Conservation (phyloP, 2,113 vertebrate species). For the Chionis minor region DNA sequence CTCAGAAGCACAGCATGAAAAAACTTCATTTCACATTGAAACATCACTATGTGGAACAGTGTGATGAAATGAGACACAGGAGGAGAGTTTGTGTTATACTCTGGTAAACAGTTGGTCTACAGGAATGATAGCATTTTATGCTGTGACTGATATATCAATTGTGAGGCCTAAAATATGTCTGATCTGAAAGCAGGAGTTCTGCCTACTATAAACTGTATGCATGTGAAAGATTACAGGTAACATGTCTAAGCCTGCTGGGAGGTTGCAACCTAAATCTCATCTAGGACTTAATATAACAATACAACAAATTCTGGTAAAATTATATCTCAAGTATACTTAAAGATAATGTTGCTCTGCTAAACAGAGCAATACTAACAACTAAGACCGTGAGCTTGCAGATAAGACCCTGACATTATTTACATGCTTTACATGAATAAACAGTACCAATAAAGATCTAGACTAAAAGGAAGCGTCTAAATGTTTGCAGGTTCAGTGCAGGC, state of each 20-base stretch:
- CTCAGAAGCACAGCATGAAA: slow-evolving; percentile 90
- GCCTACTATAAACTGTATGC: slow-evolving; percentile 75
- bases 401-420: neutral
- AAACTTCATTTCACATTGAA: slow-evolving; percentile 91
- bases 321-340: neutral
- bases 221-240: slow-evolving; percentile 81
- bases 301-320: slow-evolving; percentile 36
- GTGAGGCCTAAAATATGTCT: slow-evolving; percentile 84
- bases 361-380: neutral
- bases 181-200: slow-evolving; percentile 78
- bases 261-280: slow-evolving; percentile 60
- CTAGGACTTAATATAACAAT: slow-evolving; percentile 53
- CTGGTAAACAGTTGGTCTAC: slow-evolving; percentile 83
- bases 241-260: slow-evolving; percentile 67
- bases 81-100: slow-evolving; percentile 84
- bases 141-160: slow-evolving; percentile 85
- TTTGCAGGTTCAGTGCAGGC: neutral
- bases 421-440: neutral
- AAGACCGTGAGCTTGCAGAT: neutral
- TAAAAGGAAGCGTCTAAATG: neutral
- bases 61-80: slow-evolving; percentile 88
- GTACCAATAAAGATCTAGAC: neutral
- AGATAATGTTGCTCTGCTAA: neutral
- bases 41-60: slow-evolving; percentile 86
- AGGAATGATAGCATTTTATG: slow-evolving; percentile 86